Evolutionary conservation across 2,797 vertebrate genomes (phyloP), one percentile per base, ranked within the genome.

Genomic region (Neosilurus hyrtlii): DNA sequence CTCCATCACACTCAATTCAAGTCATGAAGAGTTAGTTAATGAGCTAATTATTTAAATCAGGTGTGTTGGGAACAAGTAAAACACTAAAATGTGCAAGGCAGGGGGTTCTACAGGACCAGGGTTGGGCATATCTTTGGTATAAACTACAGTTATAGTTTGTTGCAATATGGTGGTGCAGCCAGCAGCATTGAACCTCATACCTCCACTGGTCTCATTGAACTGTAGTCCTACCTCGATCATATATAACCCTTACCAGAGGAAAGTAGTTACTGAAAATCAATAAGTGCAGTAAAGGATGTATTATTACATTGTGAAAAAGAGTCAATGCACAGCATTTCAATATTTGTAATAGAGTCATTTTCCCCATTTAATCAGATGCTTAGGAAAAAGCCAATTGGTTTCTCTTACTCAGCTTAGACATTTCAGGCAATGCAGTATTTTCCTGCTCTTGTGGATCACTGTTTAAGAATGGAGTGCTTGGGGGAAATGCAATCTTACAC

Each of bases 391-490:
- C 6, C 54, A 70, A 24, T 78, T 18, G 61, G 9, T 30, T 14
- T 22, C 56, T 73, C 68, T 82, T 49, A 56, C 49, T 61, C 12
- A 68, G 62, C 54, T 51, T 43, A 75, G 83, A 57, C 49, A 56
- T 74, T 72, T 37, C 65, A 81, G 75, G 30, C 51, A 81, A 78
- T 84, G 67, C 70, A 86, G 62, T 9, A 15, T 51, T 75, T 71
- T 57, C 56, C 59, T 79, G 75, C 77, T 83, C 65, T 67, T 77
- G 30, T 65, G 56, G 73, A 59, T 30, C 63, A 63, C 24, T 51
- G 77, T 83, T 76, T 70, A 82, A 85, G 52, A 52, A 16, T 85
- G 70, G 54, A 82, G 81, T 67, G 84, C 81, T 82, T 77, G 74
- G 75, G 52, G 52, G 84, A 79, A 68, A 59, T 59, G 12, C 70